Evolutionary conservation across 2,797 vertebrate species (phyloP).

Genomic region (Lacerta agilis): DNA sequence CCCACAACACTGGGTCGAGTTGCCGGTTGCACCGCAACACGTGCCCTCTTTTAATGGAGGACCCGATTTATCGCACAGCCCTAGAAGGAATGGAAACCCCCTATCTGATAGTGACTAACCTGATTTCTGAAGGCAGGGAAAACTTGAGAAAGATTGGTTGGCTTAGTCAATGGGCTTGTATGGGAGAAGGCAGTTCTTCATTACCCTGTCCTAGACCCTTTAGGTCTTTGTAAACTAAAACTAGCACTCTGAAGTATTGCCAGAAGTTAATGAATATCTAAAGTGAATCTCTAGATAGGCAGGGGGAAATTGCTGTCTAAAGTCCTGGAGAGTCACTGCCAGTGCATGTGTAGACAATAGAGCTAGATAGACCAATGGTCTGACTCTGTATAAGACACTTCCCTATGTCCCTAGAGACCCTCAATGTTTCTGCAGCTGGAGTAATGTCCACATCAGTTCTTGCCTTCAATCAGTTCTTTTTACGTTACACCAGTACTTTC

Average conservation of each 20-base stretch:
- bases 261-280: neutral
- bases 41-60: too few species aligned
- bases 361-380: neutral
- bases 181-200: neutral
- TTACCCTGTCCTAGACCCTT: neutral
- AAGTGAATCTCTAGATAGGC: neutral
- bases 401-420: neutral
- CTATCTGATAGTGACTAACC: neutral
- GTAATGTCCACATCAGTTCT: neutral
- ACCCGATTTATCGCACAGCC: too few species aligned
- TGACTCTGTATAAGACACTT: neutral
- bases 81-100: too few species aligned
- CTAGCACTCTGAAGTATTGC: neutral
- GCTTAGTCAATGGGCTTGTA: neutral
- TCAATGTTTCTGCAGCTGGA: neutral
- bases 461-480: neutral
- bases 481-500: neutral
- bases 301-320: neutral
- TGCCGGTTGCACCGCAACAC: too few species aligned
- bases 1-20: too few species aligned
- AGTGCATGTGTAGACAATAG: neutral
- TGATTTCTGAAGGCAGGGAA: neutral
- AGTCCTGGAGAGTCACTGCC: neutral
- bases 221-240: neutral
- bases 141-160: neutral